phyloP scores from a whole-genome alignment of 1,140 invertebrate genomes.

The Papilio xuthus region DNA sequence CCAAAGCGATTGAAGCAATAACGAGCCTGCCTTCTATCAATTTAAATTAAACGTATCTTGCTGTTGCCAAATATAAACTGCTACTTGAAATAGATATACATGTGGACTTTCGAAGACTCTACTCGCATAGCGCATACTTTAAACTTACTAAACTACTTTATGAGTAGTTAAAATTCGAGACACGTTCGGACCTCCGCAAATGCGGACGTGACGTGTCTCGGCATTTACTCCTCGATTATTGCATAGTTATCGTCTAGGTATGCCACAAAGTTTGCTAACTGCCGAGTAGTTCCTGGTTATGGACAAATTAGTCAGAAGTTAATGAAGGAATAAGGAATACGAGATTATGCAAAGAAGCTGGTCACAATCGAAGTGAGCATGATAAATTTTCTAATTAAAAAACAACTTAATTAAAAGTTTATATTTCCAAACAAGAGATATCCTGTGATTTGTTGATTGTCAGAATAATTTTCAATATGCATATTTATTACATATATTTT shows the following conservation, averaged over 20 bases:
- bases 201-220: slow-evolving; percentile 59
- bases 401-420: too few species aligned
- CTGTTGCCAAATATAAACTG: slow-evolving; percentile 3
- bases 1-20: slow-evolving; percentile 59
- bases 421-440: too few species aligned
- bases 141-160: slow-evolving; percentile 5
- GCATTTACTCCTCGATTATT: slow-evolving; percentile 24
- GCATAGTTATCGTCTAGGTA: slow-evolving; percentile 26
- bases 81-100: not conserved
- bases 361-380: not conserved
- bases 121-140: slow-evolving; percentile 21
- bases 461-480: too few species aligned
- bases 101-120: not conserved
- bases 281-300: slow-evolving; percentile 4
- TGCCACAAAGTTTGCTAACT: not conserved
- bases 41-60: slow-evolving; percentile 51
- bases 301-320: not conserved
- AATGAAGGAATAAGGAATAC: not conserved
- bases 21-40: slow-evolving; percentile 40
- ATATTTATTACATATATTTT: not conserved
- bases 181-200: slow-evolving; percentile 66
- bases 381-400: too few species aligned
- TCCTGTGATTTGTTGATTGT: too few species aligned
- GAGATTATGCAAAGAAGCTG: not conserved
- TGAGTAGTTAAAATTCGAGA: slow-evolving; percentile 52